Conservation (phyloP, 2,113 vertebrate genomes). For the Alces alces region DNA sequence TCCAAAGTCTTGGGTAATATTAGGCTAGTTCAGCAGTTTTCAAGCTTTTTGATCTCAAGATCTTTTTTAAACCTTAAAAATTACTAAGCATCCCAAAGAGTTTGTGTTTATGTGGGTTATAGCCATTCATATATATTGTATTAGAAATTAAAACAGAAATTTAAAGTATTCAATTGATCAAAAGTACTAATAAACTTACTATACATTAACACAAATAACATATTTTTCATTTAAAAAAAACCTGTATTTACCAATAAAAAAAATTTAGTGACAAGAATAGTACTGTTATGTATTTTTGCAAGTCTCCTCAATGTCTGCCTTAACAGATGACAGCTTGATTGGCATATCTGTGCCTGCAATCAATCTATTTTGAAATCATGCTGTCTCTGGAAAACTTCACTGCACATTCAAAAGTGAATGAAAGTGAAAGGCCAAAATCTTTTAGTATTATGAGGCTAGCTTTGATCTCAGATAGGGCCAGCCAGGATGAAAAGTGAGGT, state of each 20-base stretch:
- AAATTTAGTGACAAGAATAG: background rate
- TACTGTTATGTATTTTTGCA: background rate
- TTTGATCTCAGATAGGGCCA: background rate
- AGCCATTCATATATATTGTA: background rate
- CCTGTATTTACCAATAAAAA: background rate
- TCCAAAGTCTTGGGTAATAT: background rate
- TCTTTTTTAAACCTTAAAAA: background rate
- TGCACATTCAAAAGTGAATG: background rate
- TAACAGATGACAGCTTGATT: background rate
- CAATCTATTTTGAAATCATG: background rate
- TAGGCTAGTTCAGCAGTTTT: background rate
- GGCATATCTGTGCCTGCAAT: background rate
- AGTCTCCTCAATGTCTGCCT: background rate
- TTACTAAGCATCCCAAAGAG: background rate
- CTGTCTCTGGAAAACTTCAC: background rate
- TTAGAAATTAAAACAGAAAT: conserved; percentile 19
- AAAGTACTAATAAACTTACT: background rate
- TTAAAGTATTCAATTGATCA: background rate
- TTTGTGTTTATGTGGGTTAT: background rate
- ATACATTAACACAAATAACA: background rate
- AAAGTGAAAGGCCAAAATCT: background rate
- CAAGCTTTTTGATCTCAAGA: background rate
- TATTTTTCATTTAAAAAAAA: background rate
- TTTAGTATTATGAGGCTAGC: background rate
- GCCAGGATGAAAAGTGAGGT: background rate